phyloP scores from a whole-genome alignment of 2,113 vertebrate genomes.

The Trematomus loennbergii region DNA sequence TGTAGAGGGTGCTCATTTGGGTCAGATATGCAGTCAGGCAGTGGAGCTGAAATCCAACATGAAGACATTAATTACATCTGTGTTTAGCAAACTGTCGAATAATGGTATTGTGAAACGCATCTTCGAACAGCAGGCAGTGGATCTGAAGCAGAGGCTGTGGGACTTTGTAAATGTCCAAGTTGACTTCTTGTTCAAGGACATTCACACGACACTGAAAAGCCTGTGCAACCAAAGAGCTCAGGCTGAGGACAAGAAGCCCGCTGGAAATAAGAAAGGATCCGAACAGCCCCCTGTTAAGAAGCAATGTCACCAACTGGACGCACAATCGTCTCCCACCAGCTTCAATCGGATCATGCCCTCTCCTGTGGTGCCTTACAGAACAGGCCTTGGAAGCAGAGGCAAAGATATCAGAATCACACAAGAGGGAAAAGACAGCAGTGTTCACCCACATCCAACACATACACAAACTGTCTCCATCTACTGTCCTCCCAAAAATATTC shows the following conservation, averaged over 20 bases:
- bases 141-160: conserved; percentile 96
- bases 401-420: conserved; percentile 82
- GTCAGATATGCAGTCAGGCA: conserved; percentile 85
- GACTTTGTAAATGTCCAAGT: conserved; percentile 94
- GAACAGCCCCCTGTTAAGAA: conserved; percentile 61
- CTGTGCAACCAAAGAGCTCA: conserved; percentile 72
- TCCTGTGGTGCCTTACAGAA: conserved; percentile 49
- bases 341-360: conserved; percentile 5
- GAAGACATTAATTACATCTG: conserved; percentile 88
- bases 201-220: conserved; percentile 83
- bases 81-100: conserved; percentile 89
- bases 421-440: conserved; percentile 38
- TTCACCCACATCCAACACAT: background rate
- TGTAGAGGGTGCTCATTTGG: conserved; percentile 88
- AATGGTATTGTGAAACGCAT: conserved; percentile 93
- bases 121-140: conserved; percentile 91
- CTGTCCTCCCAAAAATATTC: conserved; percentile 27
- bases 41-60: conserved; percentile 86
- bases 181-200: conserved; percentile 91
- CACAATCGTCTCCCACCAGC: background rate
- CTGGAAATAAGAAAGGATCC: conserved; percentile 56
- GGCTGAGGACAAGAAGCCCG: conserved; percentile 37
- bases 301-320: conserved; percentile 8
- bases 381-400: conserved; percentile 83
- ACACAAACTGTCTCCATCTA: conserved; percentile 12